A percentile compares a stretch with the other conserved stretches of the same genome.
phyloP scores from a whole-genome alignment of 1,140 invertebrate species.

The Ostrea edulis region DNA sequence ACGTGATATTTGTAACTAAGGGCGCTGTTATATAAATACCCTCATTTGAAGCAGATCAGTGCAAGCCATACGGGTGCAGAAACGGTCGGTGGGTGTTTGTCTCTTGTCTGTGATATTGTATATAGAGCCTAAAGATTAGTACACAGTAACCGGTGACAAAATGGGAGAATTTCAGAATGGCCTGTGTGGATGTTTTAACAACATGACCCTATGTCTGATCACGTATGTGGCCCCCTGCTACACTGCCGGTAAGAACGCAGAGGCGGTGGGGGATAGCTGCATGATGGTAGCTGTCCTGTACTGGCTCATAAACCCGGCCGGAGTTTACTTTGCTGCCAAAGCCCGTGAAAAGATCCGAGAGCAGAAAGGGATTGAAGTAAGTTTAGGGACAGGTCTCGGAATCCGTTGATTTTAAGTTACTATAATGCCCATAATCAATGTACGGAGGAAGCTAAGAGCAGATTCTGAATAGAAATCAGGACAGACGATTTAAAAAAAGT shows the following conservation, averaged over 20 bases:
- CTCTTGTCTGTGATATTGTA: neutral
- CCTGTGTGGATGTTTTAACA: conserved; percentile 68
- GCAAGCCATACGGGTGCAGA: neutral
- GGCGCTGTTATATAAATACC: neutral
- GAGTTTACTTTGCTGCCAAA: conserved; percentile 46
- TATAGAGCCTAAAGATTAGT: neutral
- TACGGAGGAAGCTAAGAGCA: no score
- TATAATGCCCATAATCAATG: no score
- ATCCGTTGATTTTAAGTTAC: neutral
- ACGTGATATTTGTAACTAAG: neutral
- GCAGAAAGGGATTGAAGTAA: conserved; percentile 57
- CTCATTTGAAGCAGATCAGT: neutral
- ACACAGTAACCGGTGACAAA: neutral
- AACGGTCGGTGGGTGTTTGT: no score
- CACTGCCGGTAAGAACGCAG: conserved; percentile 67
- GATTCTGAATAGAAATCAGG: no score
- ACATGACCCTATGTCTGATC: conserved; percentile 65
- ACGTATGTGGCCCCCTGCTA: conserved; percentile 70
- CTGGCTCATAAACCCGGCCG: conserved; percentile 52
- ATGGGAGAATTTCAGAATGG: conserved; percentile 59
- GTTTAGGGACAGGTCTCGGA: neutral
- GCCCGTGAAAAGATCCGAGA: conserved; percentile 62
- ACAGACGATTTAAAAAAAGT: no score
- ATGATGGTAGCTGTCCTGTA: conserved; percentile 54
- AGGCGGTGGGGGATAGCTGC: conserved; percentile 66